Conservation (phyloP, 2,888 invertebrate species). For the Dioctria linearis region DNA sequence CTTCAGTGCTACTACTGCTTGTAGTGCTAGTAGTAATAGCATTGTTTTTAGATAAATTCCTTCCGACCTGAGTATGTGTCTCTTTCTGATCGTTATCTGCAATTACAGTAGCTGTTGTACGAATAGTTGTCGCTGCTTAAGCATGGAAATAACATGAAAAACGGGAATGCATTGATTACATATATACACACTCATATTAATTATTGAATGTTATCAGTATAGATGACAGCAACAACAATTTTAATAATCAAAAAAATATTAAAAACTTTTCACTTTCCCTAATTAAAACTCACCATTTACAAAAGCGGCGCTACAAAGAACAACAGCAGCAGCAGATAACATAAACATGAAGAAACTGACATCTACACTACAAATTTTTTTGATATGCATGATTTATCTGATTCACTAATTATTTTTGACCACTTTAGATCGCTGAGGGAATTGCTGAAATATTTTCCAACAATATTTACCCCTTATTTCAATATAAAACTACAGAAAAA, state of each 20-base stretch:
- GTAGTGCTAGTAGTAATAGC: not conserved
- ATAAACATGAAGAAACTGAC: not conserved
- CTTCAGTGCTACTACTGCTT: not conserved
- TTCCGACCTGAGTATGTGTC: conserved; percentile 23
- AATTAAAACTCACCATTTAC: conserved; percentile 53
- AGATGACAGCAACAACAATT: too few relatives aligned
- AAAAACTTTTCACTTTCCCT: not conserved
- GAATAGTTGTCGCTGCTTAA: conserved; percentile 52
- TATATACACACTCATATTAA: not conserved
- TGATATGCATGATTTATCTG: conserved; percentile 56
- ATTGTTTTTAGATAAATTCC: not conserved
- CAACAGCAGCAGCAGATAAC: conserved; percentile 22
- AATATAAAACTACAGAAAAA: too few relatives aligned
- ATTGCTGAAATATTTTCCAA: not conserved
- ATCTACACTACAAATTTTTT: conserved; percentile 32
- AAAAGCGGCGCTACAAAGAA: conserved; percentile 10
- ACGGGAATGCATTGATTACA: not conserved
- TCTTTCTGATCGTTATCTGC: not conserved
- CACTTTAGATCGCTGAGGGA: conserved; percentile 23
- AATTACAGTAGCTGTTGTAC: conserved; percentile 28
- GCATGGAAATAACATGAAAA: conserved; percentile 21
- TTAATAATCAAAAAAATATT: not conserved
- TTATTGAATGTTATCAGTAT: too few relatives aligned
- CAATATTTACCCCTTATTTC: conserved; percentile 8
- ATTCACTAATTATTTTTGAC: conserved; percentile 7